Evolutionary conservation across 2,888 invertebrate species (phyloP), one percentile per base, ranked within the genome.

Genomic region (Branchipolynoe longqiensis): DNA sequence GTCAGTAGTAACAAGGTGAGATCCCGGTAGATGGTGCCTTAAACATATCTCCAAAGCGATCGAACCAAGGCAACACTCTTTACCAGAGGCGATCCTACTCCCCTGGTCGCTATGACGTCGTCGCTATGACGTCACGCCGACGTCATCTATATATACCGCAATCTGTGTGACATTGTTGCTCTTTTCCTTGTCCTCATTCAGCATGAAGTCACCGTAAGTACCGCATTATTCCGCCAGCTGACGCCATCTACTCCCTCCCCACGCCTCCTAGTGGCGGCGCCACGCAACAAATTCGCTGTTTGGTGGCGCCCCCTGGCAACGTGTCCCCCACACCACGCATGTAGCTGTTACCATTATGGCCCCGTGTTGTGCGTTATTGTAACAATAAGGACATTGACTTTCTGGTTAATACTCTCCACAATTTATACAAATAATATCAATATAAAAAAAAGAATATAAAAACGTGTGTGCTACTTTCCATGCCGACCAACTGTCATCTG

Each of bases 121-220:
- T n/a, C n/a, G 31, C 31, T 62, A 18, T 59, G 59, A 59, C 62
- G 31, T 62, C 62, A 62, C 31, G 62, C 28, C 18, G 48, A 28
- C 62, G 62, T 62, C 12, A 31, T 31, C n/a, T 62, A 31, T 28
- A 31, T 14, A 59, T n/a, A 31, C 25, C 62, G 48, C 78, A 28
- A 48, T 48, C 28, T 78, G 28, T 78, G 78, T 78, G 78, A 78
- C 78, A 48, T 48, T 48, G 31, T 41, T 78, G 78, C 78, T 78
- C 78, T 78, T 54, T 78, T 78, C 78, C 78, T 54, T 78, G 41
- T 48, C 18, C 78, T 28, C 78, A n/a, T 78, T 48, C 48, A 78
- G 78, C 78, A 78, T 78, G 78, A 78, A 78, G 78, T 78, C 14
- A 78, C 78, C 41, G 78, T 78, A 78, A 78, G 78, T 78, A 78